Evolutionary conservation across 2,797 vertebrate species (phyloP), one percentile per base, ranked within the genome.

Genomic region (Brachyrhaphis roseni): DNA sequence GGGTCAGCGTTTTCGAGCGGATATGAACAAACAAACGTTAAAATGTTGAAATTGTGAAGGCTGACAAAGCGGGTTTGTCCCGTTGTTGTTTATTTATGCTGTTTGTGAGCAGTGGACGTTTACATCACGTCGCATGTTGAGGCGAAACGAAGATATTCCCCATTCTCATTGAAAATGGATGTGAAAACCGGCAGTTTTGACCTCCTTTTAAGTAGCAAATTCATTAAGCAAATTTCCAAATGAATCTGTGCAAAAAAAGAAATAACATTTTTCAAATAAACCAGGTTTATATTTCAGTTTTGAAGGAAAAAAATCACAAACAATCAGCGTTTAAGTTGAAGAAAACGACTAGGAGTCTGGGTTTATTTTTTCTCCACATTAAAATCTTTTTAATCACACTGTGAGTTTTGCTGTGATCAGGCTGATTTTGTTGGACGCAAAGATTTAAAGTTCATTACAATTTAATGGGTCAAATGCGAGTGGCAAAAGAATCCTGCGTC

Each of bases 1-100:
- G 80, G 92, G 88, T 93, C 92, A 93, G 88, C 47, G 80, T 45
- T 84, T 45, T 84, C 75, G 76, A 89, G 92, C 86, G 88, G 88
- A 92, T 89, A 89, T 90, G 89, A 92, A 92, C 91, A 95, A 95
- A 95, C 90, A 92, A 89, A 89, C 90, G 26, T 12, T 89, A 78
- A 85, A 83, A 81, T 86, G 88, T 78, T 87, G 89, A 89, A 91
- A 83, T 77, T 4, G 78, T 76, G 86, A 62, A 45, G 75, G 74
- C 82, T 86, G 86, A 93, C 87, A 81, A 51, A 90, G 89, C 83
- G 77, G 73, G 85, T 88, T 82, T 18, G 85, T 87, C 81, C 87
- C 16, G 51, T 11, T 39, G 82, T 87, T 92, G 89, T 94, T 28
- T 93, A 89, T 89, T 90, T 89, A 85, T 87, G 78, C 84, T 82